phyloP scores from a whole-genome alignment of 2,113 vertebrate species.

The Eublepharis macularius region DNA sequence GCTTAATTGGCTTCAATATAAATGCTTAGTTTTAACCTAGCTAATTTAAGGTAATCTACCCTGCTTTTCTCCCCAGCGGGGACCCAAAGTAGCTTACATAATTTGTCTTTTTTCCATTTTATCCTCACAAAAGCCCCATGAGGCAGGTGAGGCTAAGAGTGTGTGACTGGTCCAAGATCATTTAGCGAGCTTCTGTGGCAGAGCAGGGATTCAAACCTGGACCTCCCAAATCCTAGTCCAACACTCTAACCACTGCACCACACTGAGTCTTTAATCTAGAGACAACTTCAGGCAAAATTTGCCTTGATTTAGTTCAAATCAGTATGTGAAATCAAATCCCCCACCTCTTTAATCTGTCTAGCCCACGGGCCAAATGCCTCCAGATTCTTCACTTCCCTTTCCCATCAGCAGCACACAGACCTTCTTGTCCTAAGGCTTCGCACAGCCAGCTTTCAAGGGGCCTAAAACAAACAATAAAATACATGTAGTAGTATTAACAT shows the following conservation, averaged over 20 bases:
- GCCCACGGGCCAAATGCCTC: constrained; percentile 20
- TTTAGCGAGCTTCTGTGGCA: too few relatives aligned
- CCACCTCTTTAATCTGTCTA: neutral
- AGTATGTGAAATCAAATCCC: neutral
- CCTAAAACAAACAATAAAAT: neutral
- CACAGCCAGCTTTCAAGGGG: too few relatives aligned
- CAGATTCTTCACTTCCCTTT: neutral
- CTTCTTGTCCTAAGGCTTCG: neutral
- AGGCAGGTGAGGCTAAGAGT: too few relatives aligned
- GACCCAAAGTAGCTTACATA: too few relatives aligned
- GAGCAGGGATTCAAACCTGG: too few relatives aligned
- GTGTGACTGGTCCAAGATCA: too few relatives aligned
- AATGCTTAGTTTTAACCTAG: constrained; percentile 34
- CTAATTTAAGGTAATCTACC: neutral
- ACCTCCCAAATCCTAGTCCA: too few relatives aligned
- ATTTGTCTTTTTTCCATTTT: too few relatives aligned
- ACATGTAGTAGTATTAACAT: neutral
- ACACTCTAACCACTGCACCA: too few relatives aligned
- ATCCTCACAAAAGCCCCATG: too few relatives aligned
- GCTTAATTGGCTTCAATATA: constrained; percentile 44
- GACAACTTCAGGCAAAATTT: neutral
- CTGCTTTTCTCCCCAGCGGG: too few relatives aligned
- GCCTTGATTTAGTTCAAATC: neutral
- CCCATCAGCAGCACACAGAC: neutral
- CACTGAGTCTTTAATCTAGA: neutral